Evolutionary conservation across 2,113 vertebrate species (phyloP).

Genomic region (Telmatochromis sp.): DNA sequence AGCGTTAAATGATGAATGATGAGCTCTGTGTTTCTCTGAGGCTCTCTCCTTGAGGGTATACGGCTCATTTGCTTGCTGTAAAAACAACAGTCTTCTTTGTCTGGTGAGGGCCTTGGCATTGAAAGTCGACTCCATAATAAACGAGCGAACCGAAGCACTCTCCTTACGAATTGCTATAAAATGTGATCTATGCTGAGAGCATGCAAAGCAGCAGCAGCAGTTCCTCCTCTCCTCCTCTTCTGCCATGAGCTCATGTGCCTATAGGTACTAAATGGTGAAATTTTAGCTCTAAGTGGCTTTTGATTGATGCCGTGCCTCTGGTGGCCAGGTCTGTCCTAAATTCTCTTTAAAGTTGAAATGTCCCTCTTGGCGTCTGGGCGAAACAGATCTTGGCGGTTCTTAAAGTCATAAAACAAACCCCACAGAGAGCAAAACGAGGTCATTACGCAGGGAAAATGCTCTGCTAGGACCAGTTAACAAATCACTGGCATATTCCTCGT

Average conservation of each 20-base stretch:
- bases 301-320: constrained; percentile 37
- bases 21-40: not conserved
- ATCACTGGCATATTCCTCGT: not conserved
- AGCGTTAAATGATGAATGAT: not conserved
- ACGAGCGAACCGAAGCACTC: not conserved
- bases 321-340: constrained; percentile 12
- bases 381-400: constrained; percentile 19
- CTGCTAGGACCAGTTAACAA: not conserved
- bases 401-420: constrained; percentile 29
- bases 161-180: not conserved
- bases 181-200: constrained; percentile 4
- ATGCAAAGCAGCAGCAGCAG: not conserved
- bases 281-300: constrained; percentile 27
- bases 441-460: constrained; percentile 11
- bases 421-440: not conserved
- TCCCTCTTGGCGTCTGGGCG: constrained; percentile 8
- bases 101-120: not conserved
- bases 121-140: constrained; percentile 2
- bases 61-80: not conserved
- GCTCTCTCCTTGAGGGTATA: not conserved
- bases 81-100: constrained; percentile 8
- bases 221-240: not conserved
- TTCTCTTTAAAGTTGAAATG: constrained; percentile 14
- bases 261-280: constrained; percentile 15
- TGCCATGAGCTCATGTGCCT: not conserved